Base-by-base conservation (phyloP, 2,113 vertebrate genomes). In the Dicaeum eximium region DNA sequence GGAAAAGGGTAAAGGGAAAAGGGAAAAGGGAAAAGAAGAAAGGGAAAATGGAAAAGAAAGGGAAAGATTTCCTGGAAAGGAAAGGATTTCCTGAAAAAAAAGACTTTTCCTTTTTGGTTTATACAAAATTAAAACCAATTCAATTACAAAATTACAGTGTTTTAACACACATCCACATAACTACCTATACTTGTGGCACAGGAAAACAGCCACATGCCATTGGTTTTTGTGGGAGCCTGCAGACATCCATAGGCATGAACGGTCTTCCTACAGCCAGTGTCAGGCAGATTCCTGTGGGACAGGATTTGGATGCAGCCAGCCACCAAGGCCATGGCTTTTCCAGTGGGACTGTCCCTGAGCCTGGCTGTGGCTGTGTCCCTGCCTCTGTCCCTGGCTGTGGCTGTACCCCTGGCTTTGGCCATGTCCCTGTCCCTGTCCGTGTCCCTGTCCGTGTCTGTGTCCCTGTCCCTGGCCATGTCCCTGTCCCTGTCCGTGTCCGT, bases 131-230 rank as follows among this genome's bases (percentile, higher is more conserved):
- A 11, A 15, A 50, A 56, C 19, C 6, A n/a, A 10, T 14, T 27
- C 12, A 50, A 33, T 44, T 35, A 31, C 11, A 30, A 35, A 67
- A 31, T 13, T 1, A 19, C 15, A 23, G 14, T 11, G 0, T 27
- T 44, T 11, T 28, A 66, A 57, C 13, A 30, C 5, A 19, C 24
- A 10, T 7, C 8, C 19, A 25, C 0, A 0, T 10, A 38, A 38
- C 38, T 38, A 13, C 8, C 27, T 10, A 2, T 14, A 30, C 22
- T 18, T n/a, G 4, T 60, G 37, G 27, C 23, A 28, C 7, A 86
- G 77, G 40, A 22, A 54, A 84, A 72, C 0, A 71, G 6, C 3
- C 5, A 4, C 0, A 0, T 8, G 21, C 2, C 7, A 11, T 5
- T 20, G 31, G 5, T 14, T 66, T 81, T 13, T 22, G 8, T 9